Evolutionary conservation across 1,140 invertebrate genomes (phyloP).

Genomic region (Ceratina australensis): DNA sequence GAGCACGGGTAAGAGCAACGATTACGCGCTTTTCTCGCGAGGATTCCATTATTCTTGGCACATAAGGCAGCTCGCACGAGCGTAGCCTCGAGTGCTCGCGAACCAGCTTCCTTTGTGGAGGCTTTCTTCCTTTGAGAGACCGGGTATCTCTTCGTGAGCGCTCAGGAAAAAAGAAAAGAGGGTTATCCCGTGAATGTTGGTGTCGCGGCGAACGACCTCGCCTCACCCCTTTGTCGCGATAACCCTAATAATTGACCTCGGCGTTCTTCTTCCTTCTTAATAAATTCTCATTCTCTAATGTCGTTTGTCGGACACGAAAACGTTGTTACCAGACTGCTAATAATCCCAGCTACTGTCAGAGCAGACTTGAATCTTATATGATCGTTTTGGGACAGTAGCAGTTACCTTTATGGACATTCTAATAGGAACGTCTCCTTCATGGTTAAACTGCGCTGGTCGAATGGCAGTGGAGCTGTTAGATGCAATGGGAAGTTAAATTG

Average conservation of each 20-base stretch:
- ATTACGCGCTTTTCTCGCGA: slow-evolving; percentile 57
- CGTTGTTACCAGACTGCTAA: slow-evolving; percentile 33
- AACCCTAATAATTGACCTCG: slow-evolving; percentile 29
- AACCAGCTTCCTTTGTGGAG: slow-evolving; percentile 39
- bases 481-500: no score
- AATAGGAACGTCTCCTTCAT: not conserved
- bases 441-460: slow-evolving; percentile 16
- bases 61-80: slow-evolving; percentile 24
- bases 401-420: slow-evolving; percentile 39
- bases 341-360: slow-evolving; percentile 40
- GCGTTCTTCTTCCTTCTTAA: not conserved
- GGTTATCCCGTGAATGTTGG: not conserved
- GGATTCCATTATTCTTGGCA: slow-evolving; percentile 60
- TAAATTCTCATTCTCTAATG: slow-evolving; percentile 16
- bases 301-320: not conserved
- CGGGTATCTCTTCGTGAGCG: slow-evolving; percentile 33
- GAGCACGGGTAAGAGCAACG: slow-evolving; percentile 22
- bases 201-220: slow-evolving; percentile 17
- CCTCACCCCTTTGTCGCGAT: slow-evolving; percentile 18
- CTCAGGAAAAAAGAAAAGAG: slow-evolving; percentile 16
- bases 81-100: slow-evolving; percentile 23
- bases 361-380: slow-evolving; percentile 20
- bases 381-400: slow-evolving; percentile 16
- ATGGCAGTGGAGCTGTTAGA: no score
- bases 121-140: slow-evolving; percentile 44